These are phyloP conservation scores for Botrylloides violaceus DNA, from an alignment of 23 tunicate genomes.

Conservation along the genomic window DNA sequence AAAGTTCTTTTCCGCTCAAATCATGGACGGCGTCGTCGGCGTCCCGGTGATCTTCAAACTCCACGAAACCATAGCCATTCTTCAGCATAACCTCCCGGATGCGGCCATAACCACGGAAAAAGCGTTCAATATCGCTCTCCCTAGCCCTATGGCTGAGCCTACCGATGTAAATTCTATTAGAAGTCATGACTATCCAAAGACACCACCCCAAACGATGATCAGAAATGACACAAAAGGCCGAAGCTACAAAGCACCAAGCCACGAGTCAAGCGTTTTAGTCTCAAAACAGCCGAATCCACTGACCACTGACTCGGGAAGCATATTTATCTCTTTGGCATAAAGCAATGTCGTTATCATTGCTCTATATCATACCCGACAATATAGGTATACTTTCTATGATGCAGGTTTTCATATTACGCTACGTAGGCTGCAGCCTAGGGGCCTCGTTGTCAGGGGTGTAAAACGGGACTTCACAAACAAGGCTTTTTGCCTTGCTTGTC, in stretches of 20 bases:
- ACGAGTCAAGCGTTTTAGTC: not conserved
- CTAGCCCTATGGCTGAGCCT: slow-evolving; percentile 80
- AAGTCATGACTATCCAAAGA: slow-evolving; percentile 30
- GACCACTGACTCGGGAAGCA: not conserved
- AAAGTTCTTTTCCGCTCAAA: slow-evolving; percentile 68
- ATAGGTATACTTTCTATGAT: too few species aligned
- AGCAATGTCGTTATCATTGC: too few species aligned
- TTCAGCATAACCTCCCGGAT: slow-evolving; percentile 80
- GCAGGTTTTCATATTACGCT: too few species aligned
- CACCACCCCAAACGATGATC: slow-evolving; percentile 41
- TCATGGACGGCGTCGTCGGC: slow-evolving; percentile 96
- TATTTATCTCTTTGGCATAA: too few species aligned
- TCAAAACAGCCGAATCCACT: not conserved
- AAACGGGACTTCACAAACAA: too few species aligned
- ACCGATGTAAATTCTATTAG: slow-evolving; percentile 74
- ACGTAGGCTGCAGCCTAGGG: too few species aligned
- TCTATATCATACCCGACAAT: too few species aligned
- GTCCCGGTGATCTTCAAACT: slow-evolving; percentile 83
- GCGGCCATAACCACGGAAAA: slow-evolving; percentile 87
- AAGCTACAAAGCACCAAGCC: not conserved
- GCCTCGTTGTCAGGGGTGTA: too few species aligned
- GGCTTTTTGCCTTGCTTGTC: too few species aligned
- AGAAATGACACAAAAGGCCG: slow-evolving; percentile 1
- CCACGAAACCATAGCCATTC: slow-evolving; percentile 91
- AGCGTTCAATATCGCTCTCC: slow-evolving; percentile 78